phyloP scores from a whole-genome alignment of 2,888 invertebrate genomes.

The Leptopterna dolabrata region DNA sequence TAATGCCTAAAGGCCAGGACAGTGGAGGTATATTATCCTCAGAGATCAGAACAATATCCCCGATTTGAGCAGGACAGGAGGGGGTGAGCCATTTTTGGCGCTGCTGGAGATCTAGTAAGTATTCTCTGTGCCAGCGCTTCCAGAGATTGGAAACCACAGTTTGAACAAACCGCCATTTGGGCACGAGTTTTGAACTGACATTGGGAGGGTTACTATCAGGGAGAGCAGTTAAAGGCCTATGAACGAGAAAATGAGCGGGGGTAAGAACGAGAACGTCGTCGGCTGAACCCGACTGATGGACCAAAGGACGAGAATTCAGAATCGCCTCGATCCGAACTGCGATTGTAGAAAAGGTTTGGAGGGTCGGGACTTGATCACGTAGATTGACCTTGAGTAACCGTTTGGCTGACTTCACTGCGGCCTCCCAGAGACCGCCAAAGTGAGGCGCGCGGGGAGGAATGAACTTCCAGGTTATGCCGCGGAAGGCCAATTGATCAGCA shows the following conservation, averaged over 20 bases:
- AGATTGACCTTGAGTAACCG: background rate
- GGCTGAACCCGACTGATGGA: background rate
- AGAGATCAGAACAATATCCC: background rate
- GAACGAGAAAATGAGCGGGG: conserved; percentile 4
- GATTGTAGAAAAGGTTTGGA: background rate
- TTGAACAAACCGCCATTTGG: background rate
- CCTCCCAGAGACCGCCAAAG: conserved; percentile 34
- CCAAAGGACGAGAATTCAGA: conserved; percentile 5
- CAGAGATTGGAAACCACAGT: background rate
- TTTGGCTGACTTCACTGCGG: conserved; percentile 19
- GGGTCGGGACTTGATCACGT: background rate
- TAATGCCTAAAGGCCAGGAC: background rate
- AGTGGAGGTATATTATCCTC: background rate
- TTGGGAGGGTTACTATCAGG: background rate
- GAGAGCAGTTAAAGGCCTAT: background rate
- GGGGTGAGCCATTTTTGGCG: background rate
- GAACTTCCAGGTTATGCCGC: background rate
- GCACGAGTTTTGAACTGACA: background rate
- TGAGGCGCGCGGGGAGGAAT: conserved; percentile 15
- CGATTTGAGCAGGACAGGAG: background rate
- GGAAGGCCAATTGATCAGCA: background rate
- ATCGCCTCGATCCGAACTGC: background rate
- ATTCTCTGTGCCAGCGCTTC: background rate
- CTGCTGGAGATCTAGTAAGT: background rate
- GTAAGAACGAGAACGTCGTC: conserved; percentile 16